A percentile compares a stretch with the other conserved stretches of the same genome.
These are phyloP conservation scores for Heterotis niloticus DNA, from an alignment of 2,113 vertebrate species.

Conservation along the genomic window DNA sequence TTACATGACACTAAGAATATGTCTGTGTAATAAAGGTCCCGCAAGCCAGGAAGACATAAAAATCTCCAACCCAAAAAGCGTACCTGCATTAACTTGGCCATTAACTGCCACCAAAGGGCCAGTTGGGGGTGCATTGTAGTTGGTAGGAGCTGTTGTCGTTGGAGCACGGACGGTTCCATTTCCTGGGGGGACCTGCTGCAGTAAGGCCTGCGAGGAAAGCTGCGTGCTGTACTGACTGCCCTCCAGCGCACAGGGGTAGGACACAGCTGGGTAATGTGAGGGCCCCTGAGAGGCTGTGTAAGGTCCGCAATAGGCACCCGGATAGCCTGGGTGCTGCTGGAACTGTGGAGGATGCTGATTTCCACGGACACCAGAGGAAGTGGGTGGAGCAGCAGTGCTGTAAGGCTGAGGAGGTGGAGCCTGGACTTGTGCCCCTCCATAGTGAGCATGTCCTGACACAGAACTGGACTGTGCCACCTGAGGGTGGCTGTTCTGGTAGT, in stretches of 20 bases:
- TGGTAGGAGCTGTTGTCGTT: constrained; percentile 53
- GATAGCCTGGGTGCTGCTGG: constrained; percentile 63
- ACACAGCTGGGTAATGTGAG: constrained; percentile 67
- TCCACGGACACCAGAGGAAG: constrained; percentile 53
- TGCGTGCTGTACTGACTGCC: constrained; percentile 71
- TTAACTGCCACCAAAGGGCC: constrained; percentile 50
- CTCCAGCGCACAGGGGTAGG: constrained; percentile 68
- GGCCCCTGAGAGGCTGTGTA: constrained; percentile 68
- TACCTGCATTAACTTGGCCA: constrained; percentile 62
- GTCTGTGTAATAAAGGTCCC: not conserved
- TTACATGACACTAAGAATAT: too few relatives aligned
- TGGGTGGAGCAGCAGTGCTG: constrained; percentile 41
- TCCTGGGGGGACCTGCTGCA: constrained; percentile 54
- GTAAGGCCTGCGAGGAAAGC: constrained; percentile 70
- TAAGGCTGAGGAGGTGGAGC: constrained; percentile 66
- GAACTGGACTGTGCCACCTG: constrained; percentile 60
- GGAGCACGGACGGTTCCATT: constrained; percentile 47
- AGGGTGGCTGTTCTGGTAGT: constrained; percentile 72
- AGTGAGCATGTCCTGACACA: constrained; percentile 47
- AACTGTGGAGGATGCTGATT: constrained; percentile 60
- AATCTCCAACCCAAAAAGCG: not conserved
- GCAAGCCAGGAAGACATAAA: not conserved
- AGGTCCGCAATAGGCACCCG: constrained; percentile 71
- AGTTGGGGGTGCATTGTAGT: constrained; percentile 40
- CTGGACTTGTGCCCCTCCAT: constrained; percentile 53